Conservation (phyloP, 1,140 invertebrate species). For the Cotesia vestalis region DNA sequence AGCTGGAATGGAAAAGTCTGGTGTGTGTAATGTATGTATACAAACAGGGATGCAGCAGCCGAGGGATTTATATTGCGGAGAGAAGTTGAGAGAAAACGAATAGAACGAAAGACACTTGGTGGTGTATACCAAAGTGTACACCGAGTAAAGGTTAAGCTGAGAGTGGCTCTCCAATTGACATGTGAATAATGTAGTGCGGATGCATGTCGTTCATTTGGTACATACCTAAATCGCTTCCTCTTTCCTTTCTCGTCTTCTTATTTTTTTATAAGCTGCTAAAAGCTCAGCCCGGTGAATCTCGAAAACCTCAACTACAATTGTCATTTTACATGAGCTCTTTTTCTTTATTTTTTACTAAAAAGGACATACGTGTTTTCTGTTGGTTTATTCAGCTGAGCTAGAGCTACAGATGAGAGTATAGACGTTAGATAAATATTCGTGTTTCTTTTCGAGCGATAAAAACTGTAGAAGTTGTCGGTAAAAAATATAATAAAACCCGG, state of each 20-base stretch:
- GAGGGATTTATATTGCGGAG: neutral
- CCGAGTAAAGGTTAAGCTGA: neutral
- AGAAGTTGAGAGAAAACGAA: neutral
- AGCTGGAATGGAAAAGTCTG: too few species aligned
- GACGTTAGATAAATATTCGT: too few species aligned
- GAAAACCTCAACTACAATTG: too few species aligned
- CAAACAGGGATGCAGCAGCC: constrained; percentile 6
- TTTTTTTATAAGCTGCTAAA: too few species aligned
- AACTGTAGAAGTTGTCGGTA: neutral
- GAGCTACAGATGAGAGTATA: too few species aligned
- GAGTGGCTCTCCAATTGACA: constrained; percentile 28
- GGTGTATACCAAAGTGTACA: too few species aligned
- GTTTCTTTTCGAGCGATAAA: neutral
- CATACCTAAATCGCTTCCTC: constrained; percentile 23
- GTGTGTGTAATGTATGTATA: neutral
- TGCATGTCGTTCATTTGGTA: constrained; percentile 30
- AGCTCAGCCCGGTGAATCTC: too few species aligned
- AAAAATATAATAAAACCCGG: constrained; percentile 1
- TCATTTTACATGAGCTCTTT: too few species aligned
- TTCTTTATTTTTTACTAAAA: too few species aligned
- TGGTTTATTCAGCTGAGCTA: too few species aligned
- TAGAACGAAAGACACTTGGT: neutral
- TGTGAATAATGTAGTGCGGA: constrained; percentile 31
- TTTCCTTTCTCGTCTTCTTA: neutral
- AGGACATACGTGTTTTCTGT: too few species aligned